These are phyloP conservation scores for Tetraneura akinire DNA, from an alignment of 1,140 invertebrate genomes.

Conservation along the genomic window DNA sequence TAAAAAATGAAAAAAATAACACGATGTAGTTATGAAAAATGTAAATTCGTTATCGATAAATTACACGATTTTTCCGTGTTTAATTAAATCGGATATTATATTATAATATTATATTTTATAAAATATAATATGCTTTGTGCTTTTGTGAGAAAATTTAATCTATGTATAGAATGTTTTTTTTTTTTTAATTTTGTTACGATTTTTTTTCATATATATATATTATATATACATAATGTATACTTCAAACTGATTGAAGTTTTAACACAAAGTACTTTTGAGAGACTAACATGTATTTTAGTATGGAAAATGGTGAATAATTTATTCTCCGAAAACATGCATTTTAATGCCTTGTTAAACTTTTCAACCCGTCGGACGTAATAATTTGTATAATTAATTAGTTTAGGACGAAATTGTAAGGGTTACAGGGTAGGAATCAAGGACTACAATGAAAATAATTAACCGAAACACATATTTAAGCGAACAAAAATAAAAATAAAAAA, in stretches of 20 bases:
- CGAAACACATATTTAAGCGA: not conserved
- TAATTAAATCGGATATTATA: too few relatives aligned
- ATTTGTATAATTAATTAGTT: constrained; percentile 21
- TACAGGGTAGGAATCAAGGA: not conserved
- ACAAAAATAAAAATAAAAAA: not conserved
- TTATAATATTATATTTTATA: too few relatives aligned
- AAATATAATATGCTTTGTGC: too few relatives aligned
- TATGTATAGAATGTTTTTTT: too few relatives aligned
- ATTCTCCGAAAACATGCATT: not conserved
- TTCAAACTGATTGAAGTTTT: constrained; percentile 5
- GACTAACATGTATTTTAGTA: constrained; percentile 6
- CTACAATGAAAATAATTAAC: not conserved
- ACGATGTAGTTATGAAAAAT: too few relatives aligned
- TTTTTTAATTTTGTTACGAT: too few relatives aligned
- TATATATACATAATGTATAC: not conserved
- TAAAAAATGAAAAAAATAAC: too few relatives aligned
- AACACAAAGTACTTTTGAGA: constrained; percentile 14
- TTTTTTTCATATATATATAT: too few relatives aligned
- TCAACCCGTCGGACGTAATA: constrained; percentile 1
- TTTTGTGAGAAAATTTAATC: too few relatives aligned
- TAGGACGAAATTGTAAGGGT: not conserved
- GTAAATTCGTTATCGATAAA: too few relatives aligned
- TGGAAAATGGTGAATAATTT: constrained; percentile 18
- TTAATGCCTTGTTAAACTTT: constrained; percentile 33
- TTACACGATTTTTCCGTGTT: too few relatives aligned